These are phyloP conservation scores for Pseudomugil tenellus DNA, from an alignment of 2,797 vertebrate genomes.

Conservation along the genomic window DNA sequence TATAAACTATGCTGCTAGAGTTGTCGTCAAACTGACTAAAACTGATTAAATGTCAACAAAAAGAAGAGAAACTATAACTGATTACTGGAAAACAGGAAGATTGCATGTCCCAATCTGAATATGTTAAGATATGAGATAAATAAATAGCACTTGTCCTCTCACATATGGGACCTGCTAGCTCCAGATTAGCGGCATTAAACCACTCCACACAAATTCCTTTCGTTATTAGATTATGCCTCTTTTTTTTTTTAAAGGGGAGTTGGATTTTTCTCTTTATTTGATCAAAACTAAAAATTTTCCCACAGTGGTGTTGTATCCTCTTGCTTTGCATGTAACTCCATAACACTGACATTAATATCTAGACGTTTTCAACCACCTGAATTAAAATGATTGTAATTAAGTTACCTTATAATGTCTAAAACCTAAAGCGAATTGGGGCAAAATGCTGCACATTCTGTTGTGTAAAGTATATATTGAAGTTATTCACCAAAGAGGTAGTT, in stretches of 20 bases:
- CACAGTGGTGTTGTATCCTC: not conserved
- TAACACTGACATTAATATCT: not conserved
- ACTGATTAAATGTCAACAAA: not conserved
- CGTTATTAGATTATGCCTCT: not conserved
- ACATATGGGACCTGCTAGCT: not conserved
- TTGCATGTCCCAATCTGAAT: not conserved
- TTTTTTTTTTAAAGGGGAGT: no score
- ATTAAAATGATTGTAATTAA: not conserved
- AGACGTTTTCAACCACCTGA: not conserved
- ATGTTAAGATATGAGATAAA: not conserved
- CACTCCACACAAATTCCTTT: not conserved
- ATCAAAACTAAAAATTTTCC: not conserved
- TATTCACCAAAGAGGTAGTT: conserved; percentile 88
- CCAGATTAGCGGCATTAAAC: not conserved
- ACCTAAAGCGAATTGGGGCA: not conserved
- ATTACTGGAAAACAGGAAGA: not conserved
- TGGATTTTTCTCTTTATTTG: not conserved
- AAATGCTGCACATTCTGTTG: not conserved
- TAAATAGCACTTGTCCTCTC: no score
- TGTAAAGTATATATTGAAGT: not conserved
- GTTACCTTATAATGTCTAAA: not conserved
- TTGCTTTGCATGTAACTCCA: not conserved
- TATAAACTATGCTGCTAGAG: no score
- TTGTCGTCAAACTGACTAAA: not conserved
- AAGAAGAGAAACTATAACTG: not conserved